Base-by-base conservation (phyloP, 2,113 vertebrate genomes). In the Rhea pennata region DNA sequence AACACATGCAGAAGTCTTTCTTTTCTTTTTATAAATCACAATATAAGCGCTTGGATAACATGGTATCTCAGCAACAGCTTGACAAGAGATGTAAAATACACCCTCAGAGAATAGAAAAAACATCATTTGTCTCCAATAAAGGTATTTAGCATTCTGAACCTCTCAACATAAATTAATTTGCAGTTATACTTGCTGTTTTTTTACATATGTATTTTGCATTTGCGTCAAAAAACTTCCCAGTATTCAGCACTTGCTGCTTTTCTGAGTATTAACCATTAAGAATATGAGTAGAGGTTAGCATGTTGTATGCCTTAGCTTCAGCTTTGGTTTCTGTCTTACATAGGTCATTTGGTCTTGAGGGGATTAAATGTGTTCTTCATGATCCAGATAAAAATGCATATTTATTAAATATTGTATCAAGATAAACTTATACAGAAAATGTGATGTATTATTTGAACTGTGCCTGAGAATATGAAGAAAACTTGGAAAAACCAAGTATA, bases 31-130 rank as follows among this genome's bases (percentile, higher is more conserved):
- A 95, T 98, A 98, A 98, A 97, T 96, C 91, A 97, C 92, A 97
- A 97, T 98, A 79, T 85, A 85, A 94, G 54, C 27, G 24, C 75
- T 73, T 93, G 93, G 95, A 95, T 98, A 97, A 97, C 56, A 59
- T 66, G 90, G 96, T 98, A 98, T 96, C 97, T 97, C 95, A 64
- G 98, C 98, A 98, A 98, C 97, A 98, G 97, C 97, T 98, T 97
- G 97, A 98, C 90, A 98, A 96, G 96, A 98, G 97, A 98, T 64
- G 53, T 97, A 97, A 97, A 98, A 98, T 96, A 93, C 44, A 92
- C 82, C 97, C 91, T 97, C 88, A 71, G 95, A 98, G 96, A 98
- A 96, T 15, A 96, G 96, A 73, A 92, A 72, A 93, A 93, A 87
- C 85, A 94, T 86, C 27, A 80, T 96, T 98, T 97, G 96, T 96